A percentile compares a stretch with the other conserved stretches of the same genome.
These are phyloP conservation scores for Acipenser transmontanus DNA, from an alignment of 2,797 vertebrate species.

Conservation along the genomic window DNA sequence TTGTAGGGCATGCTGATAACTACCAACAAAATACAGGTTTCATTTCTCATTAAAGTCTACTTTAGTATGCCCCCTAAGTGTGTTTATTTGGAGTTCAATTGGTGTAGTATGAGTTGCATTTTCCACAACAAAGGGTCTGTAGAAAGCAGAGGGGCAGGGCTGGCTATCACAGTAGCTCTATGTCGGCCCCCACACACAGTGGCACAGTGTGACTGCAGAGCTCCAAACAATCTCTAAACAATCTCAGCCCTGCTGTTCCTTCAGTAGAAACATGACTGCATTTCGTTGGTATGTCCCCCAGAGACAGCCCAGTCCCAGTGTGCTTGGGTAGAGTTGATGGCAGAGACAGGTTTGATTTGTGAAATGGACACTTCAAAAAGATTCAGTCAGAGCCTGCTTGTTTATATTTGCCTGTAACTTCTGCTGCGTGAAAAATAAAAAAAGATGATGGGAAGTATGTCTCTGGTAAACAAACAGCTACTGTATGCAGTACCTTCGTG, in stretches of 20 bases:
- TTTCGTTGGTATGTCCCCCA: conserved; percentile 2
- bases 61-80: too few species aligned
- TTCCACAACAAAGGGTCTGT: conserved; percentile 6
- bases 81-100: background rate
- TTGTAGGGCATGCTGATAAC: too few species aligned
- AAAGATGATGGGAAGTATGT: conserved; percentile 4
- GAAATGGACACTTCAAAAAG: background rate
- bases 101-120: background rate
- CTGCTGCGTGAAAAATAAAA: background rate
- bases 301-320: background rate
- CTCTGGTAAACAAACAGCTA: conserved; percentile 11
- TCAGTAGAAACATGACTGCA: conserved; percentile 4
- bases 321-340: background rate
- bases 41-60: too few species aligned
- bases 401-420: background rate
- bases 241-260: conserved; percentile 4
- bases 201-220: background rate
- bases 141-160: conserved; percentile 6
- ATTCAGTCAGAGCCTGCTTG: background rate
- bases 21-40: too few species aligned
- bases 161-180: conserved; percentile 9
- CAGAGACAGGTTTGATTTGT: background rate
- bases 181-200: conserved; percentile 5
- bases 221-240: background rate
- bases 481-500: background rate